These are phyloP conservation scores for Planococcus citri DNA, from an alignment of 1,140 invertebrate genomes.

Conservation along the genomic window DNA sequence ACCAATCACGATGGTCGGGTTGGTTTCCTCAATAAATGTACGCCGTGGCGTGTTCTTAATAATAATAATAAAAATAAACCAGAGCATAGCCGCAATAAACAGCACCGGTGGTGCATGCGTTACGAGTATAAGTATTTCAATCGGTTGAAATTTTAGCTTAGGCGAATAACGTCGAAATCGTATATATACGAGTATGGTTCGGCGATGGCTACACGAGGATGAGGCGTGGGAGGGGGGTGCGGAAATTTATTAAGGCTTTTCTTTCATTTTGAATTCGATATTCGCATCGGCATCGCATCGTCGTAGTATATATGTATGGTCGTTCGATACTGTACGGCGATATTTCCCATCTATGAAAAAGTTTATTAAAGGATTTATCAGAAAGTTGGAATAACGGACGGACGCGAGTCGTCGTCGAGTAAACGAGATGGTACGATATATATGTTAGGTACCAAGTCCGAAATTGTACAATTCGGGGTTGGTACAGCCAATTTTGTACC, in stretches of 20 bases:
- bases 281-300: background rate
- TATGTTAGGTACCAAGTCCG: too few species aligned
- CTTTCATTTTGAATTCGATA: slow-evolving; percentile 7
- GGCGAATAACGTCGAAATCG: too few species aligned
- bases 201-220: too few species aligned
- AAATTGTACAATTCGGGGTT: too few species aligned
- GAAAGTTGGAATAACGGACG: too few species aligned
- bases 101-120: background rate
- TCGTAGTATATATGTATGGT: background rate
- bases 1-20: too few species aligned
- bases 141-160: background rate
- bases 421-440: too few species aligned
- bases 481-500: too few species aligned
- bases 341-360: background rate
- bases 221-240: too few species aligned
- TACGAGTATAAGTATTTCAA: too few species aligned
- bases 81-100: slow-evolving; percentile 2
- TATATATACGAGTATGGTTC: too few species aligned
- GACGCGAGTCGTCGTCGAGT: too few species aligned
- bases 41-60: background rate
- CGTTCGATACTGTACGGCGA: background rate
- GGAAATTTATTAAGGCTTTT: slow-evolving; percentile 7
- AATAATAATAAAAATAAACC: slow-evolving; percentile 5
- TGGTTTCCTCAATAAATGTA: background rate
- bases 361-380: slow-evolving; percentile 8